Percentiles rank a stretch among this genome's conserved stretches.
These are phyloP conservation scores for Toxonevra muliebris DNA, from an alignment of 2,888 invertebrate species.

Conservation along the genomic window DNA sequence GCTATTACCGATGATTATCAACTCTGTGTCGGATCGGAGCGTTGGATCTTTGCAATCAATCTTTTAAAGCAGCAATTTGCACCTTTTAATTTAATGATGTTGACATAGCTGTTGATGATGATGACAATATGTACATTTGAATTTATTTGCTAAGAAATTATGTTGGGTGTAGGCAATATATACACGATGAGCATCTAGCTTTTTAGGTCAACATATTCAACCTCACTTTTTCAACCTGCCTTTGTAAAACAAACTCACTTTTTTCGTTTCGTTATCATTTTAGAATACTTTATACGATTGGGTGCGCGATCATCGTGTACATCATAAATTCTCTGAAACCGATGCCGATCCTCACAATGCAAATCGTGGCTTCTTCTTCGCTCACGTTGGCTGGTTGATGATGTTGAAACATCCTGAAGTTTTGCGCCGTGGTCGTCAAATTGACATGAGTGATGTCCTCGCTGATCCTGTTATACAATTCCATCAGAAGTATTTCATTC, in stretches of 20 bases:
- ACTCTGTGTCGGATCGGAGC: neutral
- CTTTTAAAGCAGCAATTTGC: conserved; percentile 17
- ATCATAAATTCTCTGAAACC: conserved; percentile 85
- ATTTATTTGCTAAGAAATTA: no score
- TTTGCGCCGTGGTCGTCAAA: conserved; percentile 75
- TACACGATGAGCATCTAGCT: no score
- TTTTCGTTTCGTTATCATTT: conserved; percentile 47
- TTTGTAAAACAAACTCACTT: no score
- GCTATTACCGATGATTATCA: no score
- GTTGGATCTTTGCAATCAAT: conserved; percentile 14
- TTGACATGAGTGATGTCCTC: conserved; percentile 85
- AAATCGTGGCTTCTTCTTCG: conserved; percentile 87
- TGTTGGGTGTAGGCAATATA: no score
- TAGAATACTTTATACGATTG: conserved; percentile 90
- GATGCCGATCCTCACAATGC: conserved; percentile 86
- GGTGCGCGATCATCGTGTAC: conserved; percentile 82
- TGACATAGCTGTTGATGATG: neutral
- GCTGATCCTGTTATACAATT: conserved; percentile 81
- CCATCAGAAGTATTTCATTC: conserved; percentile 78
- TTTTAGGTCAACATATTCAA: no score
- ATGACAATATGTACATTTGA: no score
- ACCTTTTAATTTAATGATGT: conserved; percentile 17
- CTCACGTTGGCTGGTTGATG: conserved; percentile 94
- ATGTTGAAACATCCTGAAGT: conserved; percentile 90
- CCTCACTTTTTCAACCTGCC: no score